These are phyloP conservation scores for Brassicogethes aeneus DNA, from an alignment of 2,888 invertebrate genomes.

Conservation along the genomic window DNA sequence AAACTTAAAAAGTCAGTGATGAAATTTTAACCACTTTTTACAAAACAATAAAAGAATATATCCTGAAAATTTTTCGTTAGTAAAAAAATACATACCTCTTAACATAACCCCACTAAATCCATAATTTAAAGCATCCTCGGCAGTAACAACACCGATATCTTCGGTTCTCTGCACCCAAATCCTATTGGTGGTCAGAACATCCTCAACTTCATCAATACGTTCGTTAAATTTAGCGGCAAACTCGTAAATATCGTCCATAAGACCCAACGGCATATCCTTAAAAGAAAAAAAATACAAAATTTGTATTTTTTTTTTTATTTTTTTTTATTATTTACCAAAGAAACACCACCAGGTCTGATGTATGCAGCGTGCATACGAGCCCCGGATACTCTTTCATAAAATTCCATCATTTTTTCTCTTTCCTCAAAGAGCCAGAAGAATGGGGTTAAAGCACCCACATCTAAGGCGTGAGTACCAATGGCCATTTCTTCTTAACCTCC, in stretches of 20 bases:
- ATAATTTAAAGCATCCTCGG: conserved; percentile 89
- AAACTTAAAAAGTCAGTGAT: too few relatives aligned
- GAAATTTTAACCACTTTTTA: too few relatives aligned
- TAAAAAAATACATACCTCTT: too few relatives aligned
- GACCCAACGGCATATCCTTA: conserved; percentile 88
- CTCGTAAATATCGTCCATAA: conserved; percentile 96
- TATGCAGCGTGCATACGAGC: conserved; percentile 99
- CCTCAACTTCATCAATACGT: conserved; percentile 95
- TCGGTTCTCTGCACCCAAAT: conserved; percentile 91
- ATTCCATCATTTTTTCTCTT: conserved; percentile 97
- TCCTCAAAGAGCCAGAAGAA: conserved; percentile 99
- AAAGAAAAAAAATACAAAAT: conserved; percentile 10
- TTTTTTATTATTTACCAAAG: too few relatives aligned
- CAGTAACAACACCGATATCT: conserved; percentile 83
- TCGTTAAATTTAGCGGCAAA: conserved; percentile 79
- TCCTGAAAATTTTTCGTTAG: too few relatives aligned
- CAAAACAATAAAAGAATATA: too few relatives aligned
- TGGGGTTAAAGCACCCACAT: conserved; percentile 95
- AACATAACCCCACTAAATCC: conserved; percentile 59
- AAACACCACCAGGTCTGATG: conserved; percentile 91
- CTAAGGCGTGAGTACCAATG: conserved; percentile 91
- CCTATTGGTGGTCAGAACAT: conserved; percentile 82
- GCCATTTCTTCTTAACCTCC: conserved; percentile 86
- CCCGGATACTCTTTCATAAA: conserved; percentile 96
- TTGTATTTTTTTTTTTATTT: too few relatives aligned